Percentiles rank a stretch among this genome's conserved stretches.
These are phyloP conservation scores for Amiota mariae DNA, from an alignment of 2,888 invertebrate species.

Conservation along the genomic window DNA sequence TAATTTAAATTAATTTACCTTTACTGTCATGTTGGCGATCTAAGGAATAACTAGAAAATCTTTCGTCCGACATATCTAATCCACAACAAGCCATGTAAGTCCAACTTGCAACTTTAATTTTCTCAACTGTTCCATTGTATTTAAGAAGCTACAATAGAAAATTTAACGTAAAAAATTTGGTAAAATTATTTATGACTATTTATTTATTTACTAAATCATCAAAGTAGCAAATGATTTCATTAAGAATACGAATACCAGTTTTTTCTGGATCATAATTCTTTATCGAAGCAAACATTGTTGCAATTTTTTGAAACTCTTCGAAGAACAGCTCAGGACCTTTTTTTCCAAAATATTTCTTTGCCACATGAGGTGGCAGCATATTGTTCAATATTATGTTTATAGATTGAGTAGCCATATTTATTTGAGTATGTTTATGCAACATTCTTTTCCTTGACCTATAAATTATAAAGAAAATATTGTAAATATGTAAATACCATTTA, in stretches of 20 bases:
- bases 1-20: too few species aligned
- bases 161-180: neutral
- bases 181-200: too few species aligned
- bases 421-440: slow-evolving; percentile 88
- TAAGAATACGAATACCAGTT: slow-evolving; percentile 81
- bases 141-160: slow-evolving; percentile 76
- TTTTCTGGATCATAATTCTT: slow-evolving; percentile 81
- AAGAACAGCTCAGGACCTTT: slow-evolving; percentile 76
- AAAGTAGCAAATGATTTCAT: slow-evolving; percentile 91
- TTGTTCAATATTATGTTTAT: slow-evolving; percentile 93
- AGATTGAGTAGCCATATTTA: slow-evolving; percentile 87
- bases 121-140: slow-evolving; percentile 83
- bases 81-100: slow-evolving; percentile 99
- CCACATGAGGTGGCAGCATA: slow-evolving; percentile 94
- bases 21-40: too few species aligned
- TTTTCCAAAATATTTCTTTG: slow-evolving; percentile 74
- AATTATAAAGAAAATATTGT: slow-evolving; percentile 67
- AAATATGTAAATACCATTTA: neutral
- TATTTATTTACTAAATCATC: slow-evolving; percentile 79
- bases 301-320: slow-evolving; percentile 87
- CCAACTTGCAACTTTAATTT: slow-evolving; percentile 96
- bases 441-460: slow-evolving; percentile 80
- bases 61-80: slow-evolving; percentile 69
- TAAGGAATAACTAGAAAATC: too few species aligned
- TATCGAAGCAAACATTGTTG: slow-evolving; percentile 94